A percentile compares a stretch with the other conserved stretches of the same genome.
Conservation (phyloP, 64 coral and sea anemone genomes). For the Stichodactyla mertensii region DNA sequence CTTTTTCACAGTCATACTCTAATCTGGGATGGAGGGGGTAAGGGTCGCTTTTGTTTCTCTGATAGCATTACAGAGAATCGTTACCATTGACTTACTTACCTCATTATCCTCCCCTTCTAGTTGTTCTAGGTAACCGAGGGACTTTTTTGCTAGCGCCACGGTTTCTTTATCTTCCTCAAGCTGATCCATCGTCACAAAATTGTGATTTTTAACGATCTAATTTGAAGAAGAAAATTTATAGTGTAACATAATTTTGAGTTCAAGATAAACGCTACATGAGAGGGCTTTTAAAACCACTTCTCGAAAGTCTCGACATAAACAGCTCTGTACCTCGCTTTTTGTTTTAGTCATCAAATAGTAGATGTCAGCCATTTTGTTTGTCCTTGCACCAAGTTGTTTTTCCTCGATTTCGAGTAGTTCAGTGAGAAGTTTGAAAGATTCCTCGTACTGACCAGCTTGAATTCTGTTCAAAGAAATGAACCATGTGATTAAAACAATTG, state of each 20-base stretch:
- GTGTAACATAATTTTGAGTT: too few relatives aligned
- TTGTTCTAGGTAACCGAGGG: conserved; percentile 64
- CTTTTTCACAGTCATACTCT: too few relatives aligned
- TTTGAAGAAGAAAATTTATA: neutral
- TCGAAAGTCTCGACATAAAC: too few relatives aligned
- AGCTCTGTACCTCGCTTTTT: conserved; percentile 74
- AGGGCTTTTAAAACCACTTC: neutral
- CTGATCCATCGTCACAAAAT: conserved; percentile 92
- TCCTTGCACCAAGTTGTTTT: conserved; percentile 71
- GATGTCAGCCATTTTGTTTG: conserved; percentile 86
- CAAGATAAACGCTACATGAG: too few relatives aligned
- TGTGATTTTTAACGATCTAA: conserved; percentile 96
- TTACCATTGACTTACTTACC: neutral
- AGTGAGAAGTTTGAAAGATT: conserved; percentile 70
- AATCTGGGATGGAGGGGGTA: too few relatives aligned
- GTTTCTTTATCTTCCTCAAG: conserved; percentile 89
- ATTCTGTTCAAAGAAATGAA: conserved; percentile 51
- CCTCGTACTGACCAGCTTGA: conserved; percentile 89
- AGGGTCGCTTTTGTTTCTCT: too few relatives aligned
- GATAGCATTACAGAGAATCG: neutral
- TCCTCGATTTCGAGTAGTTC: conserved; percentile 86
- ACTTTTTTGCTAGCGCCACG: conserved; percentile 84
- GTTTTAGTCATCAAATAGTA: conserved; percentile 98
- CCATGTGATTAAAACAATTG: conserved; percentile 24
- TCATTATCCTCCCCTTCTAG: conserved; percentile 88